These are phyloP conservation scores for Rostratula benghalensis DNA, from an alignment of 2,113 vertebrate species.

Conservation along the genomic window DNA sequence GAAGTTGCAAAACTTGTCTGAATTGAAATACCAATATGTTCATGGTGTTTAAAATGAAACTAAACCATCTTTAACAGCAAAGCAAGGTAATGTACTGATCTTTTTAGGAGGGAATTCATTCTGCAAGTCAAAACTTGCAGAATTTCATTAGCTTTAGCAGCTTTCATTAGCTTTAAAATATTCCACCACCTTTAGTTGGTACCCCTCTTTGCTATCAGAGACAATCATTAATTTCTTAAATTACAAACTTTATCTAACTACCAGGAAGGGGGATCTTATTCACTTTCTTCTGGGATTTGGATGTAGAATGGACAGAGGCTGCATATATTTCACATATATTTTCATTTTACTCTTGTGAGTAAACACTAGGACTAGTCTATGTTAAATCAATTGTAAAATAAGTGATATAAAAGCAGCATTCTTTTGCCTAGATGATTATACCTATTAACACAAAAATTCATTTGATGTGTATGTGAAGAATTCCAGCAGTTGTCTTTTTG, in stretches of 20 bases:
- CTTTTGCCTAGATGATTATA: slow-evolving; percentile 66
- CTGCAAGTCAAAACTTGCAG: background rate
- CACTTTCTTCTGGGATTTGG: background rate
- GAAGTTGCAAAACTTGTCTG: background rate
- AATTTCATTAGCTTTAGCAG: background rate
- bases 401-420: slow-evolving; percentile 40
- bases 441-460: slow-evolving; percentile 64
- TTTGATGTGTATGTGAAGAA: slow-evolving; percentile 71
- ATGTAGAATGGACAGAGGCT: background rate
- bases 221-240: background rate
- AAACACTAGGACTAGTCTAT: background rate
- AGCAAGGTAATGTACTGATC: background rate
- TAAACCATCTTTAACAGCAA: background rate
- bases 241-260: background rate
- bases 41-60: background rate
- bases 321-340: background rate
- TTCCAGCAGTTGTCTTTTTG: slow-evolving; percentile 72
- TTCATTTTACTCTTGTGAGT: background rate
- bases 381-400: background rate
- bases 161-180: background rate
- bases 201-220: background rate
- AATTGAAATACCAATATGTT: background rate
- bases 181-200: background rate
- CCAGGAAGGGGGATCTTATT: background rate
- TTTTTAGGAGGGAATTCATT: background rate